Percentiles rank a stretch among this genome's conserved stretches.
Evolutionary conservation across 2,888 invertebrate species (phyloP).

Genomic region (Thelaira solivaga): DNA sequence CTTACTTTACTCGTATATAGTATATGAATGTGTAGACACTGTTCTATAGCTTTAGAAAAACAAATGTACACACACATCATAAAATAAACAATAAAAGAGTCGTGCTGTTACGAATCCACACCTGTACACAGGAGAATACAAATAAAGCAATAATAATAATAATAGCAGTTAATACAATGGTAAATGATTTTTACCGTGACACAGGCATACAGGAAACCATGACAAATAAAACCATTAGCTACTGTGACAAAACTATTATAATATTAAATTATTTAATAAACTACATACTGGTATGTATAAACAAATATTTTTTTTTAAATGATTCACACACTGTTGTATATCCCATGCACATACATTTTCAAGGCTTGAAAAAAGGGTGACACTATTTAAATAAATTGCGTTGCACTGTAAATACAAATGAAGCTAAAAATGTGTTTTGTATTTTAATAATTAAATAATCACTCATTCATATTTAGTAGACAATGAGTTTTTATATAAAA

Average conservation of each 20-base stretch:
- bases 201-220: slow-evolving; percentile 49
- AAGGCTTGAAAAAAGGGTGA: background rate
- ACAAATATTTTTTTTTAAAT: no score
- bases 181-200: slow-evolving; percentile 4
- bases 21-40: no score
- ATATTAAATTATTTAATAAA: slow-evolving; percentile 50
- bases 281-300: no score
- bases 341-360: background rate
- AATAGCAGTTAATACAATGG: background rate
- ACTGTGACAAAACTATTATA: slow-evolving; percentile 50
- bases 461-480: no score
- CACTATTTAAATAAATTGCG: background rate
- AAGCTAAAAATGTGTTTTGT: background rate
- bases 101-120: background rate
- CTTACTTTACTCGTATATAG: background rate
- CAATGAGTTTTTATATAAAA: no score
- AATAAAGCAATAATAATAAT: background rate
- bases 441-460: background rate
- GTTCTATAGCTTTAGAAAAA: no score
- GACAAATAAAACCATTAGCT: slow-evolving; percentile 60
- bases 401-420: background rate
- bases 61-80: background rate
- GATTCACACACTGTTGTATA: no score
- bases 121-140: background rate
- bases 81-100: background rate